A percentile compares a stretch with the other conserved stretches of the same genome.
Evolutionary conservation across 2,113 vertebrate genomes (phyloP).

Genomic region (Glaucidium brasilianum): DNA sequence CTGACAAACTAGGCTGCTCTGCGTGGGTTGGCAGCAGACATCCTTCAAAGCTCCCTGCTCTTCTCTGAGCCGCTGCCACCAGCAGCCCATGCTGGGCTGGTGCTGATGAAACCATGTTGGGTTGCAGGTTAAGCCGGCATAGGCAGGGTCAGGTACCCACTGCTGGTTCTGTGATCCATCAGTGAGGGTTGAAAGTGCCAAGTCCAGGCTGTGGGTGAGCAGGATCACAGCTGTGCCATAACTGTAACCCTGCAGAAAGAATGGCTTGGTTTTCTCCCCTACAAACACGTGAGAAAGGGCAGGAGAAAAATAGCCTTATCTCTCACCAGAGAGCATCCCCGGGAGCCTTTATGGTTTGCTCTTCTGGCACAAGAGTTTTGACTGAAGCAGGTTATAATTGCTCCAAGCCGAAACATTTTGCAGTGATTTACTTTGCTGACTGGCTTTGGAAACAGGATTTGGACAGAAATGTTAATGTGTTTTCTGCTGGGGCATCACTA

Average conservation of each 20-base stretch:
- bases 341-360: neutral
- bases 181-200: neutral
- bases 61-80: neutral
- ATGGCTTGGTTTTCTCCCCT: neutral
- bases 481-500: neutral
- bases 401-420: neutral
- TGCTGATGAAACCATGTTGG: rapidly evolving
- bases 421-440: neutral
- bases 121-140: neutral
- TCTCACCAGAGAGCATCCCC: neutral
- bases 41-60: neutral
- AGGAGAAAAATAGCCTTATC: neutral
- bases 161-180: neutral
- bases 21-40: neutral
- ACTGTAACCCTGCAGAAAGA: neutral
- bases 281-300: neutral
- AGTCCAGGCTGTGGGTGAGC: neutral
- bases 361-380: neutral
- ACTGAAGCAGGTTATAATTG: neutral
- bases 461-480: neutral
- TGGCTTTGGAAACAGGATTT: neutral
- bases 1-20: neutral
- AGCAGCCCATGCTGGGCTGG: neutral
- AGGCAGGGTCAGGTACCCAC: neutral
- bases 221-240: neutral